Percentiles rank a stretch among this genome's conserved stretches.
phyloP scores from a whole-genome alignment of 1,140 invertebrate genomes.

The Steinernema feltiae region DNA sequence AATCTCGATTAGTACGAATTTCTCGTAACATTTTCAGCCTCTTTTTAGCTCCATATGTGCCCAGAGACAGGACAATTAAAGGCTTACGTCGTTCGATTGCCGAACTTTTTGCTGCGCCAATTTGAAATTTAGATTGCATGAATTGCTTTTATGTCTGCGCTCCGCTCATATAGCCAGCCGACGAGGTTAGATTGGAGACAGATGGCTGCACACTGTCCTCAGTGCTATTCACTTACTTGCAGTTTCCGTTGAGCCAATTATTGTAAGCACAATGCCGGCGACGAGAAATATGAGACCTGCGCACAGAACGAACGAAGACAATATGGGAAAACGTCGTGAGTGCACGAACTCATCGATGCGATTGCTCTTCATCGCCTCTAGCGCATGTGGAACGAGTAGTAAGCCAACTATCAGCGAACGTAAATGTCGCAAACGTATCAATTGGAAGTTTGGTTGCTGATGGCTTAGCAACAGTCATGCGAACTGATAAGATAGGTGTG shows the following conservation, averaged over 20 bases:
- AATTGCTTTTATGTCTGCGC: no score
- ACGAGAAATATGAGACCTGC: slow-evolving; percentile 9
- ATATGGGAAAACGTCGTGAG: neutral
- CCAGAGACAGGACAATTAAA: neutral
- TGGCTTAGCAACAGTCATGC: no score
- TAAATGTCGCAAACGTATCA: neutral
- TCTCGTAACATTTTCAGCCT: neutral
- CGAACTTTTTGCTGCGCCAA: neutral
- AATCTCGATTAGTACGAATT: neutral
- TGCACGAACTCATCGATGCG: neutral
- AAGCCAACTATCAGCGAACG: no score
- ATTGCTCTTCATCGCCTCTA: neutral
- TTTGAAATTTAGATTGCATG: neutral
- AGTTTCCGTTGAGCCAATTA: neutral
- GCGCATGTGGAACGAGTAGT: no score
- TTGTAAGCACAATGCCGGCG: slow-evolving; percentile 5
- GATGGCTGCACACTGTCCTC: no score
- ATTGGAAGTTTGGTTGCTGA: no score
- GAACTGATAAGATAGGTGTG: slow-evolving; percentile 8
- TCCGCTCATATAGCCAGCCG: no score
- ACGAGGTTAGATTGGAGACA: no score
- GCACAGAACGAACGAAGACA: neutral
- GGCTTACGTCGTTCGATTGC: neutral
- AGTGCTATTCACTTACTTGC: slow-evolving; percentile 9
- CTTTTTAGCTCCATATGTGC: neutral